Evolutionary conservation across 2,888 invertebrate genomes (phyloP).

Genomic region (Heliconius ismenius): DNA sequence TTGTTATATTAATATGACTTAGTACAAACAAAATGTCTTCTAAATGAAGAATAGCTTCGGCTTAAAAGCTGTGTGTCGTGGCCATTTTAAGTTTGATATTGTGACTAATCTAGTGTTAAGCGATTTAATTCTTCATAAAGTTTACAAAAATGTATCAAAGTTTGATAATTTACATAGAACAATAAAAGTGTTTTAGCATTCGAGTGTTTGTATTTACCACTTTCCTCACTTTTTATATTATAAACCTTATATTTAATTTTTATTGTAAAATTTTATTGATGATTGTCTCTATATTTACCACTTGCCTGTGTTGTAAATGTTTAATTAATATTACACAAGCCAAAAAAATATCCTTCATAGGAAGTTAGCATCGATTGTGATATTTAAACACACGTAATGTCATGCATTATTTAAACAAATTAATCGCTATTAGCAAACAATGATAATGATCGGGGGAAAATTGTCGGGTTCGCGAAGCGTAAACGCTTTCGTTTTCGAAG

Average conservation of each 20-base stretch:
- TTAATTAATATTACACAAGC: not conserved
- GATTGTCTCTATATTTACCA: no score
- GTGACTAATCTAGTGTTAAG: slow-evolving; percentile 66
- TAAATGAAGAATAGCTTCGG: slow-evolving; percentile 58
- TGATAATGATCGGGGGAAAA: slow-evolving; percentile 70
- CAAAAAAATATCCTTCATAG: slow-evolving; percentile 32
- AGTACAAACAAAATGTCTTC: slow-evolving; percentile 75
- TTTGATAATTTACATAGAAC: slow-evolving; percentile 72
- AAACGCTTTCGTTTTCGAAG: slow-evolving; percentile 79
- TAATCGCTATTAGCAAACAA: slow-evolving; percentile 66
- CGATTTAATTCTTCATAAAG: slow-evolving; percentile 65
- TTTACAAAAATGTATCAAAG: slow-evolving; percentile 69
- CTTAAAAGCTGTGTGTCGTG: slow-evolving; percentile 70
- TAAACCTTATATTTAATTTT: not conserved
- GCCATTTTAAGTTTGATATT: slow-evolving; percentile 76
- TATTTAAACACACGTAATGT: slow-evolving; percentile 46
- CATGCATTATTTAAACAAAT: slow-evolving; percentile 63
- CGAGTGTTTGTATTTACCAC: slow-evolving; percentile 11
- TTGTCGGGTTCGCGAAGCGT: slow-evolving; percentile 68
- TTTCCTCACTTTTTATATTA: not conserved
- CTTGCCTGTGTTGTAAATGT: not conserved
- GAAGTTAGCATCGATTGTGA: slow-evolving; percentile 57
- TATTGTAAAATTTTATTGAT: not conserved
- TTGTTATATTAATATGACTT: slow-evolving; percentile 46
- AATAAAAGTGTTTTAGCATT: slow-evolving; percentile 77